These are phyloP conservation scores for Mamestra configurata DNA, from an alignment of 1,140 invertebrate genomes.

Conservation along the genomic window DNA sequence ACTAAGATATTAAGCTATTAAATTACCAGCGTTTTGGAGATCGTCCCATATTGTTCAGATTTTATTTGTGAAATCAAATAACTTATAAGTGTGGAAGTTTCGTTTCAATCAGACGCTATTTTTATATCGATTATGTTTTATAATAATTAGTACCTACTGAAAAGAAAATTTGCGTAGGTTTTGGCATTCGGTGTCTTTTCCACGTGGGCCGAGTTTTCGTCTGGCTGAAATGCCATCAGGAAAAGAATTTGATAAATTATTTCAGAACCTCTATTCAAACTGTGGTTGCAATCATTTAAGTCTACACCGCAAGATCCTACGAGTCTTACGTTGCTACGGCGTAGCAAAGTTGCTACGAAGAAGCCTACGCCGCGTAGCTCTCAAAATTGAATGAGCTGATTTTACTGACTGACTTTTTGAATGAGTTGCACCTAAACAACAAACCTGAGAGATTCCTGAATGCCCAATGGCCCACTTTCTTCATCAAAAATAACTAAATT, in stretches of 20 bases:
- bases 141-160: background rate
- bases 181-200: background rate
- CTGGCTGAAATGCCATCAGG: no score
- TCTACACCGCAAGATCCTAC: no score
- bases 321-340: background rate
- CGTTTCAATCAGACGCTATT: no score
- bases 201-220: background rate
- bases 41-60: background rate
- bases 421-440: background rate
- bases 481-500: slow-evolving; percentile 36
- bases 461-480: slow-evolving; percentile 32
- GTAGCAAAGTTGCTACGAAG: background rate
- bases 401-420: no score
- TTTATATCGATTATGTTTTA: no score
- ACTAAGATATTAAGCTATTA: slow-evolving; percentile 39
- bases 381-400: no score
- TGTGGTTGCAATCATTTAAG: background rate
- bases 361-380: background rate
- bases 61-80: background rate
- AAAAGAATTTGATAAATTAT: no score
- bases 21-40: slow-evolving; percentile 25
- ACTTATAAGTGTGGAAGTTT: background rate
- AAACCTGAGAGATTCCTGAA: slow-evolving; percentile 14
- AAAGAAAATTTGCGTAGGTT: background rate
- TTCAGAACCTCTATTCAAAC: no score